Base-by-base conservation (phyloP, 2,113 vertebrate genomes). In the Hyperopisus bebe region DNA sequence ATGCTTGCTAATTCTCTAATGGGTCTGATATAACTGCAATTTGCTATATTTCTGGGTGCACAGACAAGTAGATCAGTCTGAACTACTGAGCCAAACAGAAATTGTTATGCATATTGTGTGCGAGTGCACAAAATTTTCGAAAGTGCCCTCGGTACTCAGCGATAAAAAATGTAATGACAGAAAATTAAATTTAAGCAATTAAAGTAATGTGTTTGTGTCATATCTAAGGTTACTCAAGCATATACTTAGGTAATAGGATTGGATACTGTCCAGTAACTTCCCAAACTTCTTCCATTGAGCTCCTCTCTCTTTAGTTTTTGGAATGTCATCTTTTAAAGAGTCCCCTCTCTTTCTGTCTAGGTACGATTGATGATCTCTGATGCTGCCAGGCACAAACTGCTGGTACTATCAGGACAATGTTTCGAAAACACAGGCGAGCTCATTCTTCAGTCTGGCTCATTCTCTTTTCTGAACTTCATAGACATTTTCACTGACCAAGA, bases 401-500 rank as follows among this genome's bases (percentile, higher is more conserved):
- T 99, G 39, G 97, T 99, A 74, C 94, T 99, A 42, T 97, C 98
- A 0, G 98, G 98, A 1, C 98, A 99, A 90, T 98, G 97, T 94
- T 97, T 97, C 92, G 98, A 99, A 94, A 98, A 97, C 84, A 98
- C 97, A 0, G 98, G 98, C 13, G 98, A 99, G 89, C 97, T 99
- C 86, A 99, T 99, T 93, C 97, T 99, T 90, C 98, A 99, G 77
- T 97, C 98, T 24, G 98, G 98, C 83, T 95, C 98, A 10, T 99
- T 99, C 94, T 99, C 98, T 86, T 98, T 99, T 95, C 97, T 96
- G 91, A 98, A 96, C 88, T 99, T 99, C 94, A 99, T 99, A 90
- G 98, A 99, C 93, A 99, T 99, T 93, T 99, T 99, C 92, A 98
- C 98, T 0, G 98, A 99, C 92, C 98, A 99, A 95, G 98, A 99